These are phyloP conservation scores for Phyllotis vaccarum DNA, from an alignment of 2,797 vertebrate species.

Conservation along the genomic window DNA sequence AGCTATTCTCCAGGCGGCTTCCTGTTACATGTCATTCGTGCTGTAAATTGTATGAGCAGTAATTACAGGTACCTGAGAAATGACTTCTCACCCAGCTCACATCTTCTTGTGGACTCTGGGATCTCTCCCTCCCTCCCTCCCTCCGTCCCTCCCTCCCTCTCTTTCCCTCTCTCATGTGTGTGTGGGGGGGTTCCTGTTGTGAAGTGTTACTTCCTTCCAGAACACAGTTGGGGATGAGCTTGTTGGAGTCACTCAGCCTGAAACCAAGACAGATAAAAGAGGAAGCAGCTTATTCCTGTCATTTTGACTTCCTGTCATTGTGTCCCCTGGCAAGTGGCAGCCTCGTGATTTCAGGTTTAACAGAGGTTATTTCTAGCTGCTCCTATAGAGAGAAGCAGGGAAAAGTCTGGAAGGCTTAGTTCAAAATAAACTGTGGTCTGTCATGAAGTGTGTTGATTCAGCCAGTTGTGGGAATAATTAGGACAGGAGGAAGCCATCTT, in stretches of 20 bases:
- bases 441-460: constrained; percentile 55
- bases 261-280: constrained; percentile 79
- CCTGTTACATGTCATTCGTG: not conserved
- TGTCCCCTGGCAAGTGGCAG: constrained; percentile 73
- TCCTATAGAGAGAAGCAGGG: constrained; percentile 48
- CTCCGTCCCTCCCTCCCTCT: no score
- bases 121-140: no score
- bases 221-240: constrained; percentile 66
- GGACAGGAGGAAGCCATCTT: constrained; percentile 59
- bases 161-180: no score
- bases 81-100: constrained; percentile 65
- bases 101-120: constrained; percentile 63
- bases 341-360: constrained; percentile 79
- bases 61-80: constrained; percentile 41
- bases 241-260: constrained; percentile 62
- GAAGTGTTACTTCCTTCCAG: constrained; percentile 77
- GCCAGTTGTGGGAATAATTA: constrained; percentile 65
- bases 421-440: not conserved
- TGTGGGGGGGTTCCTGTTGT: constrained; percentile 63
- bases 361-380: constrained; percentile 73
- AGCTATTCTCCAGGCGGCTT: not conserved
- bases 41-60: not conserved
- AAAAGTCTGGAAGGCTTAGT: not conserved
- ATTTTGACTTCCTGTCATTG: constrained; percentile 80
- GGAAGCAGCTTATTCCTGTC: constrained; percentile 81